Evolutionary conservation across 2,113 vertebrate genomes (phyloP).

Genomic region (Neodontobutis hainanensis): DNA sequence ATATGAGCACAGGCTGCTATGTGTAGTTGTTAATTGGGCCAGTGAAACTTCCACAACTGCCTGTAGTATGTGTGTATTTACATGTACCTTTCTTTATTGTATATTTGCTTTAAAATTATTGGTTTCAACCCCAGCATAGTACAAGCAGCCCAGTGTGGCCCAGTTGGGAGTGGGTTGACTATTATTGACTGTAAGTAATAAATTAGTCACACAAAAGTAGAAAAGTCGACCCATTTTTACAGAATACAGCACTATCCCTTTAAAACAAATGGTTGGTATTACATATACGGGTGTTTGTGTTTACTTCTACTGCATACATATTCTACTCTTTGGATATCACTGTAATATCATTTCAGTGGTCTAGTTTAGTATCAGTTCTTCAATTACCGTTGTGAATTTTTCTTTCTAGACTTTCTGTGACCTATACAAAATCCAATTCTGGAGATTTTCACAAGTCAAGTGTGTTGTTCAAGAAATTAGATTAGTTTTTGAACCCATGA

Average conservation of each 20-base stretch:
- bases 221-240: background rate
- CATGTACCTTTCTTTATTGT: no score
- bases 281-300: no score
- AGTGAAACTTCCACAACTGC: no score
- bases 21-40: no score
- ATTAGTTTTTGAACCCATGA: conserved; percentile 81
- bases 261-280: conserved; percentile 52
- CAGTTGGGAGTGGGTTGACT: conserved; percentile 4
- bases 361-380: conserved; percentile 73
- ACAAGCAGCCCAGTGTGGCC: background rate
- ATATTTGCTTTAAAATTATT: no score
- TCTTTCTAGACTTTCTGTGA: conserved; percentile 58
- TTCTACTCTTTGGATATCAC: conserved; percentile 48
- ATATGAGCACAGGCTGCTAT: no score
- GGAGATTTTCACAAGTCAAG: conserved; percentile 76
- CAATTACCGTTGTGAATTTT: conserved; percentile 74
- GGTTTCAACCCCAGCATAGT: background rate
- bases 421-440: conserved; percentile 75
- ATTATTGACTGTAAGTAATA: conserved; percentile 6
- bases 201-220: conserved; percentile 1
- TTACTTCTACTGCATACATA: no score
- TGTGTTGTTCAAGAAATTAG: conserved; percentile 75
- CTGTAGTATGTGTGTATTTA: no score
- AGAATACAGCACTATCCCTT: conserved; percentile 6
- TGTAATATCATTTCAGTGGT: conserved; percentile 55